Evolutionary conservation across 2,797 vertebrate genomes (phyloP), one percentile per base, ranked within the genome.

Genomic region (Gymnocypris eckloni): DNA sequence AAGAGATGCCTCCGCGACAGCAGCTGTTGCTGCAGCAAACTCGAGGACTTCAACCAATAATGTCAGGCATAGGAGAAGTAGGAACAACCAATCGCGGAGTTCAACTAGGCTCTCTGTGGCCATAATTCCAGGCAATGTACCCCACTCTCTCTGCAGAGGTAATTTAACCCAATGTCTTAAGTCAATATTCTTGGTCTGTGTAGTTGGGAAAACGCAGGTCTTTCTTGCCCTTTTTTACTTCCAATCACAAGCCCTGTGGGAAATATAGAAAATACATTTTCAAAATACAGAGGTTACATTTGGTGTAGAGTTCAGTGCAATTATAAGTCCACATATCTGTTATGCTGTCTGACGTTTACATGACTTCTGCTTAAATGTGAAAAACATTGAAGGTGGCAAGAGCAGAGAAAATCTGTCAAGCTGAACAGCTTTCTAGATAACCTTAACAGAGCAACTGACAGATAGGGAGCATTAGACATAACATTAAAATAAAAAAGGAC

Each of bases 81-180:
- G 94, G 88, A 98, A 96, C 39, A 97, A 95, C 97, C 97, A 97
- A 90, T 98, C 97, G 2, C 97, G 96, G 90, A 98, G 95, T 94
- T 98, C 97, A 71, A 95, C 93, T 86, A 95, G 92, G 75, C 94
- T 95, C 88, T 96, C 95, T 28, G 94, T 91, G 86, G 95, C 95
- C 96, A 96, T 96, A 87, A 91, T 93, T 92, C 83, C 54, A 79
- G 78, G 73, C n/a, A 48, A 16, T 66, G 48, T 77, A 77, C 48
- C 79, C 70, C 75, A 80, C 79, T 78, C 76, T 81, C 45, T 84
- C n/a, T 69, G 64, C 28, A 52, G 82, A 41, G 25, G 70, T 43
- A 25, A 33, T 83, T 67, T 28, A 81, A 75, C 79, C 37, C 25
- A 80, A 48, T 37, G 16, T 7, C 48, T n/a, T n/a, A 81, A 72